These are phyloP conservation scores for Elaphurus davidianus DNA, from an alignment of 2,113 vertebrate genomes.

Conservation along the genomic window DNA sequence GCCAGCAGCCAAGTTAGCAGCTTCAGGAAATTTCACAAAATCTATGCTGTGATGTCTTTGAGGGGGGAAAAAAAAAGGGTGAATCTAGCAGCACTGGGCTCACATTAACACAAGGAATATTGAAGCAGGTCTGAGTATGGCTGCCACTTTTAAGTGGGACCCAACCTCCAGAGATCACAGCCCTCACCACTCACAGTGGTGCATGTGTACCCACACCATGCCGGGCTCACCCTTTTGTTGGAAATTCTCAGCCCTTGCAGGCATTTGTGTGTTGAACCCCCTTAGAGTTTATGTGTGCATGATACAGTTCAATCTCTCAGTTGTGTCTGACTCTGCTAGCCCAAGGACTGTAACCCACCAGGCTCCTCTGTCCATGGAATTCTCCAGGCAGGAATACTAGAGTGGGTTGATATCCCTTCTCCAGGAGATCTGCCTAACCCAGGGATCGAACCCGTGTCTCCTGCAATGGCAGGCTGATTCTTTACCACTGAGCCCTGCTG, in stretches of 20 bases:
- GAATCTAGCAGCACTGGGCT: background rate
- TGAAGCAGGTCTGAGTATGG: background rate
- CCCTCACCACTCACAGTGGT: background rate
- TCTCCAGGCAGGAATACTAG: background rate
- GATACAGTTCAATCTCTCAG: background rate
- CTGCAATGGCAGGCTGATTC: background rate
- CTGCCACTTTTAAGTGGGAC: accelerated
- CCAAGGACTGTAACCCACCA: background rate
- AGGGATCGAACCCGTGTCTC: background rate
- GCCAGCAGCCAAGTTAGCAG: background rate
- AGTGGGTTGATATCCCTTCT: background rate
- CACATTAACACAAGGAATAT: background rate
- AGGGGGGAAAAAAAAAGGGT: background rate
- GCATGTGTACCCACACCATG: accelerated
- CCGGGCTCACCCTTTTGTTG: accelerated
- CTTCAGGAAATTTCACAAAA: background rate
- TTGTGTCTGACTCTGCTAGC: background rate
- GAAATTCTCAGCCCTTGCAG: background rate
- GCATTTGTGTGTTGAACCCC: background rate
- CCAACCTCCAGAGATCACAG: background rate
- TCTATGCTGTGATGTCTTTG: background rate
- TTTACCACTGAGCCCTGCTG: background rate
- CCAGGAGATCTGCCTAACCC: background rate
- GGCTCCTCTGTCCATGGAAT: background rate
- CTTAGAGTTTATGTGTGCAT: background rate